A percentile compares a stretch with the other conserved stretches of the same genome.
These are phyloP conservation scores for Sterna hirundo DNA, from an alignment of 2,113 vertebrate genomes.

Conservation along the genomic window DNA sequence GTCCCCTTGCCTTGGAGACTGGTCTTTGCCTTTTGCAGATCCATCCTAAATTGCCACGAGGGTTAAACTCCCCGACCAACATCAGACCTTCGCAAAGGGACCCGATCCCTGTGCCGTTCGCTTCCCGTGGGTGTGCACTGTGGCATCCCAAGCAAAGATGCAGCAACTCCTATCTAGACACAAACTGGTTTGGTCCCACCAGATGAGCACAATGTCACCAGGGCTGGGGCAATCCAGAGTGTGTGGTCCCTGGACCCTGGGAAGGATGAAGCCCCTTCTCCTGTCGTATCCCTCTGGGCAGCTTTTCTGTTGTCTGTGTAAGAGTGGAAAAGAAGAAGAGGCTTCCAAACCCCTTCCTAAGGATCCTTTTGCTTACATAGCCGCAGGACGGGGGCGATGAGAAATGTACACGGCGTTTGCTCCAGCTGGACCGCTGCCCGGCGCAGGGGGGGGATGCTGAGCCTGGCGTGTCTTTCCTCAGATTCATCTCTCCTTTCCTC, in stretches of 20 bases:
- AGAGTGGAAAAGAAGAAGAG: background rate
- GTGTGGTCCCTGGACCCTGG: background rate
- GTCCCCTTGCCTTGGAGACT: background rate
- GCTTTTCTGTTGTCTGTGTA: background rate
- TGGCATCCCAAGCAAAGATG: background rate
- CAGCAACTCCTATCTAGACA: background rate
- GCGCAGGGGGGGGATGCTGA: background rate
- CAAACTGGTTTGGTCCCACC: background rate
- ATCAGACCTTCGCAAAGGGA: background rate
- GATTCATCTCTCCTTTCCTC: background rate
- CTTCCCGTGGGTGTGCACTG: background rate
- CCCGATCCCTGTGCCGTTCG: background rate
- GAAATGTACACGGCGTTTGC: accelerated
- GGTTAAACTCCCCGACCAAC: background rate
- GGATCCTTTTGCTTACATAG: background rate
- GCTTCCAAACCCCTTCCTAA: background rate
- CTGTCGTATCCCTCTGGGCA: background rate
- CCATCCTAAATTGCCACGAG: accelerated
- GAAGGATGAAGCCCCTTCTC: background rate
- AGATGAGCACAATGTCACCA: background rate
- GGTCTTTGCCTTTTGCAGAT: background rate
- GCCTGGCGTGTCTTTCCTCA: background rate
- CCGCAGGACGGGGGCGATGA: background rate
- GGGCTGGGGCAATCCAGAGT: background rate
- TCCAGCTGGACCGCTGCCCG: background rate